Evolutionary conservation across 1,140 invertebrate genomes (phyloP).

Genomic region (Heliconius melpomene): DNA sequence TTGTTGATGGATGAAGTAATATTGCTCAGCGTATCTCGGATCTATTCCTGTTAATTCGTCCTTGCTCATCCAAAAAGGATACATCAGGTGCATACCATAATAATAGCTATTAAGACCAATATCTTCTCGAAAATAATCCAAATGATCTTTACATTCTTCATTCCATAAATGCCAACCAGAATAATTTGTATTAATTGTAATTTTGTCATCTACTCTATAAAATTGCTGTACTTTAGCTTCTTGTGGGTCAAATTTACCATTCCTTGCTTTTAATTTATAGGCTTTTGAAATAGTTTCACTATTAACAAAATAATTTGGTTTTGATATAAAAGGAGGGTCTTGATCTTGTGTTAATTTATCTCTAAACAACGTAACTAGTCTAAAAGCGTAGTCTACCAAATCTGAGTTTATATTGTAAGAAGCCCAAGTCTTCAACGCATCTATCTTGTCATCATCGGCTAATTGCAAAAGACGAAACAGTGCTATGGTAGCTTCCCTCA

Average conservation of each 20-base stretch:
- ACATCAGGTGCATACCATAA: slow-evolving; percentile 85
- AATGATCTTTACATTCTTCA: slow-evolving; percentile 81
- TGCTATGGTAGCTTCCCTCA: slow-evolving; percentile 62
- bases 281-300: slow-evolving; percentile 66
- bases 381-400: slow-evolving; percentile 58
- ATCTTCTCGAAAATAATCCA: slow-evolving; percentile 89
- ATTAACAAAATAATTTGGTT: slow-evolving; percentile 69
- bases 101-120: slow-evolving; percentile 87
- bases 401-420: slow-evolving; percentile 57
- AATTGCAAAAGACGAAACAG: slow-evolving; percentile 58
- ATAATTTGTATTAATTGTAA: slow-evolving; percentile 79
- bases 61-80: slow-evolving; percentile 85
- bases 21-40: slow-evolving; percentile 83
- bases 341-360: slow-evolving; percentile 41
- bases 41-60: slow-evolving; percentile 80
- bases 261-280: slow-evolving; percentile 52
- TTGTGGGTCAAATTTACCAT: slow-evolving; percentile 50
- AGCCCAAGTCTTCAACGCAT: slow-evolving; percentile 51
- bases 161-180: slow-evolving; percentile 79
- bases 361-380: slow-evolving; percentile 50
- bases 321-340: slow-evolving; percentile 60
- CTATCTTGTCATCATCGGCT: slow-evolving; percentile 45
- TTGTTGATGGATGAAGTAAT: slow-evolving; percentile 83
- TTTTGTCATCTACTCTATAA: slow-evolving; percentile 49
- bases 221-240: slow-evolving; percentile 56